Evolutionary conservation across 2,113 vertebrate genomes (phyloP), one percentile per base, ranked within the genome.

Genomic region (Lagopus leucura): DNA sequence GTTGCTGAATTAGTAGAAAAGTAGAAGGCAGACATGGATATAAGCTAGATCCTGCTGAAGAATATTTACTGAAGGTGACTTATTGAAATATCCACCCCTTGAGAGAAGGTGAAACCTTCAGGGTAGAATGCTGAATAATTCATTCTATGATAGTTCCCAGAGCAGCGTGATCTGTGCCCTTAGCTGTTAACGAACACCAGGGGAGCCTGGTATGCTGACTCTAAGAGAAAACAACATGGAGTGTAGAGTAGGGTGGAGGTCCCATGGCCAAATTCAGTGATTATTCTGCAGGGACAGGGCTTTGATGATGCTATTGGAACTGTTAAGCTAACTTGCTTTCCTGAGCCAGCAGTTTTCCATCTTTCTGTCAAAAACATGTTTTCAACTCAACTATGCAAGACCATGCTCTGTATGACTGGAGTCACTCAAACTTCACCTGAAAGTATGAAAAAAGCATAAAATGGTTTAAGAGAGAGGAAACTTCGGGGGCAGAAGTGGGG

Each of bases 1-100:
- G n/a, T 11, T 61, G 38, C 36, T 88, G 79, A 86, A 83, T 86
- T 86, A 90, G 47, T 75, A 86, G 71, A 47, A 92, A 88, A 87
- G 36, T 63, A 70, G 82, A 89, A 92, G 47, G 11, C 30, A 88
- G 74, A 80, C 13, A 55, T 40, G 28, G 58, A 27, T 54, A 83
- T 54, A 92, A 97, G 89, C 42, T 78, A 88, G 12, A 32, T 63
- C 38, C 13, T 86, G 34, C 70, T 72, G 42, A n/a, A 30, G 54
- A 55, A 55, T 55, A 30, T 55, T 55, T 55, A 57, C 30, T 57
- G 54, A 32, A 57, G 17, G 54, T 32, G 54, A 57, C 54, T 57
- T 32, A 32, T 10, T 32, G 28, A 57, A 57, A 57, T 32, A 30
- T 57, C 28, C 17, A 19, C 54, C 30, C 18, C 54, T 57, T 57